Percentiles rank a stretch among this genome's conserved stretches.
Evolutionary conservation across 2,797 vertebrate genomes (phyloP).

Genomic region (Poliocrania exsul): DNA sequence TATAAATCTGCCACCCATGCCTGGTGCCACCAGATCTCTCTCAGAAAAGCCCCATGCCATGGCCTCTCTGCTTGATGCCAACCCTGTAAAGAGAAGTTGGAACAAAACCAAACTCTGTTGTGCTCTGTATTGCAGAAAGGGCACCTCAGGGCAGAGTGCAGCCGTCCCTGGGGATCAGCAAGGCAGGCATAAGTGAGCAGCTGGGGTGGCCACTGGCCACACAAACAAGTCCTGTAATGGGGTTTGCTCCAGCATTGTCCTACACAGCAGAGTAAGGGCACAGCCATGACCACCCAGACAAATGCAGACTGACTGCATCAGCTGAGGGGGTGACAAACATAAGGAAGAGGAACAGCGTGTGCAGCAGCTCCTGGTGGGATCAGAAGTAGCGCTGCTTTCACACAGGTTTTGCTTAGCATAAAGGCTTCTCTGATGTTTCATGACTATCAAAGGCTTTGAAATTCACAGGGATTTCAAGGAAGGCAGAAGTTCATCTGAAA

Average conservation of each 20-base stretch:
- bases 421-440: constrained; percentile 52
- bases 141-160: neutral
- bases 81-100: neutral
- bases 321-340: neutral
- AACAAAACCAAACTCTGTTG: rapidly evolving
- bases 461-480: constrained; percentile 53
- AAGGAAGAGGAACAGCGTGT: neutral
- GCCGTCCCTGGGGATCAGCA: neutral
- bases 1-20: neutral
- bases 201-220: neutral
- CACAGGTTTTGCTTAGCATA: constrained; percentile 53
- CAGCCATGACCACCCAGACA: neutral
- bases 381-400: neutral
- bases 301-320: neutral
- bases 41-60: neutral
- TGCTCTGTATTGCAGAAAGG: neutral
- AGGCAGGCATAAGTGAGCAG: neutral
- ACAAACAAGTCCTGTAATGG: neutral
- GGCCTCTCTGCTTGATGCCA: neutral
- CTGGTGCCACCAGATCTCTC: neutral
- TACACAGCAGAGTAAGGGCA: neutral
- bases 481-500: constrained; percentile 58
- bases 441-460: constrained; percentile 55
- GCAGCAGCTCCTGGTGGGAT: constrained; percentile 4
- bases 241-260: neutral